phyloP scores from a whole-genome alignment of 2,888 invertebrate genomes.

The Perizoma flavofasciatum region DNA sequence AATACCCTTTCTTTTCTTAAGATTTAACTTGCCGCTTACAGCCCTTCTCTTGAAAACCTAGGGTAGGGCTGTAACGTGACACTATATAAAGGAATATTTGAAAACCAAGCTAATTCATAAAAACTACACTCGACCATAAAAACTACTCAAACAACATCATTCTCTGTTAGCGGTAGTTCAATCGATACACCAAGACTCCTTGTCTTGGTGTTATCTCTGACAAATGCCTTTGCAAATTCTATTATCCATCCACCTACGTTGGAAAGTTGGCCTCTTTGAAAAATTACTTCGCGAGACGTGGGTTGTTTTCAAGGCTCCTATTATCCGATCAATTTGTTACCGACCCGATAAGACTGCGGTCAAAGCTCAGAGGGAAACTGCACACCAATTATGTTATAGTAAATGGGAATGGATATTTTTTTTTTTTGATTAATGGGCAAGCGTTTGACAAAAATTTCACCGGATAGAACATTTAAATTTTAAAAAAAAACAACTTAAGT shows the following conservation, averaged over 20 bases:
- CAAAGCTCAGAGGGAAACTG: background rate
- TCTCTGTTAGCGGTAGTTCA: background rate
- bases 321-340: slow-evolving; percentile 24
- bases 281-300: slow-evolving; percentile 27
- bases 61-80: too few relatives aligned
- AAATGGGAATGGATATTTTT: background rate
- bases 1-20: too few relatives aligned
- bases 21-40: too few relatives aligned
- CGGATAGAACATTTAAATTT: too few relatives aligned
- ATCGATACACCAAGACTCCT: too few relatives aligned
- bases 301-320: slow-evolving; percentile 10
- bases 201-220: slow-evolving; percentile 28
- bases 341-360: slow-evolving; percentile 6
- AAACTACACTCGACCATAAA: too few relatives aligned
- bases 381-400: background rate
- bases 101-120: too few relatives aligned
- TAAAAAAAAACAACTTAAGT: too few relatives aligned
- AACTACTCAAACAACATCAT: background rate
- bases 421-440: too few relatives aligned
- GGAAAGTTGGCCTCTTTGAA: slow-evolving; percentile 26
- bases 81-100: too few relatives aligned
- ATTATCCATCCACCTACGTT: slow-evolving; percentile 33
- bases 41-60: too few relatives aligned
- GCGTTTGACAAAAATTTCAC: too few relatives aligned
- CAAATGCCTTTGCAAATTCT: slow-evolving; percentile 35